phyloP scores from a whole-genome alignment of 2,113 vertebrate genomes.

The Entelurus aequoreus region DNA sequence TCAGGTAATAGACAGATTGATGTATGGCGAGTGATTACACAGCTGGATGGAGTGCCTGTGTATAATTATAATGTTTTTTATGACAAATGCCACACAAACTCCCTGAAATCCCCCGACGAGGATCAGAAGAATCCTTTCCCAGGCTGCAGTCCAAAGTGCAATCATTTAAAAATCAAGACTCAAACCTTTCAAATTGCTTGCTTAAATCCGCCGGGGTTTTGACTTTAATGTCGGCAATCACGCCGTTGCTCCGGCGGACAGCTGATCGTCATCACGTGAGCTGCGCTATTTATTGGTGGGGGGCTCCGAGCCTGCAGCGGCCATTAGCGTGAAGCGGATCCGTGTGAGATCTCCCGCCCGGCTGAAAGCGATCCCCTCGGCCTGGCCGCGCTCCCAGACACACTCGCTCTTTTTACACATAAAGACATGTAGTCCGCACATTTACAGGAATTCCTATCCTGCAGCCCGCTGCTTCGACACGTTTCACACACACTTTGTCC shows the following conservation, averaged over 20 bases:
- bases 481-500: conserved; percentile 13
- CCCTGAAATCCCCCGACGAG: too few species aligned
- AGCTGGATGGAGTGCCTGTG: too few species aligned
- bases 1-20: too few species aligned
- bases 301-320: conserved; percentile 37
- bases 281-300: background rate
- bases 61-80: too few species aligned
- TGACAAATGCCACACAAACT: too few species aligned
- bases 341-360: conserved; percentile 59
- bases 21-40: too few species aligned
- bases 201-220: conserved; percentile 48
- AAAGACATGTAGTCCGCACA: background rate
- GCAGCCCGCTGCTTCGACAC: conserved; percentile 16
- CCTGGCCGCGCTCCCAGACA: conserved; percentile 54
- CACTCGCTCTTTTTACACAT: conserved; percentile 6
- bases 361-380: conserved; percentile 51
- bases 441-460: conserved; percentile 16
- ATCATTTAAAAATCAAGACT: background rate
- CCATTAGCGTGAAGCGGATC: conserved; percentile 43
- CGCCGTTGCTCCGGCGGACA: conserved; percentile 9
- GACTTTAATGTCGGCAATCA: conserved; percentile 51
- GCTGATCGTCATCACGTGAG: background rate
- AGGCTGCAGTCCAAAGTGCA: background rate
- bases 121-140: too few species aligned
- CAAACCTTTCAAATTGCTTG: conserved; percentile 51